Evolutionary conservation across 2,113 vertebrate genomes (phyloP).

Genomic region (Furnarius figulus): DNA sequence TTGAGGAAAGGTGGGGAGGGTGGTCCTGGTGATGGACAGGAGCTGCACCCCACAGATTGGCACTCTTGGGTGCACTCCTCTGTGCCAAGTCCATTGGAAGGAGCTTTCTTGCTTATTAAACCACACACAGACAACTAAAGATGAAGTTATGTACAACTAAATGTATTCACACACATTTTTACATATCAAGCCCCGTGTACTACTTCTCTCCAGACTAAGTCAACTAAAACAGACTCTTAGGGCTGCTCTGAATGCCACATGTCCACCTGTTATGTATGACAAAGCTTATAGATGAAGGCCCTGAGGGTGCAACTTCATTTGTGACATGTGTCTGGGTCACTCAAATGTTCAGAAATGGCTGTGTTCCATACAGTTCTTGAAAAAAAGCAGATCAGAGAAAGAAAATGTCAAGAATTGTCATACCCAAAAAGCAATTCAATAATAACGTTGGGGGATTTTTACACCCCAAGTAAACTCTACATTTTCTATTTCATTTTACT

Average conservation of each 20-base stretch:
- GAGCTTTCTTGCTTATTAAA: not conserved
- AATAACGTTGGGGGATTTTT: not conserved
- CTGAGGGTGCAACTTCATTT: not conserved
- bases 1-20: not conserved
- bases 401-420: not conserved
- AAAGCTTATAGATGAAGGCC: not conserved
- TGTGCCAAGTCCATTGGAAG: not conserved
- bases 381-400: not conserved
- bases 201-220: not conserved
- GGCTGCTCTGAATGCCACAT: not conserved
- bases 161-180: not conserved
- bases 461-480: not conserved
- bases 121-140: rapidly evolving
- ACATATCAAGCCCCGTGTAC: not conserved
- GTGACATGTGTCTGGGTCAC: not conserved
- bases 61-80: not conserved
- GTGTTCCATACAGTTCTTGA: not conserved
- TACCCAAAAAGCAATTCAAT: not conserved
- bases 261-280: not conserved
- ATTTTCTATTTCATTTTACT: not conserved
- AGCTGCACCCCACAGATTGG: not conserved
- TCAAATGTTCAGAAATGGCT: not conserved
- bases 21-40: not conserved
- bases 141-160: not conserved
- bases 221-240: not conserved